Base-by-base conservation (phyloP, 2,113 vertebrate species). In the Lasiurus borealis region DNA sequence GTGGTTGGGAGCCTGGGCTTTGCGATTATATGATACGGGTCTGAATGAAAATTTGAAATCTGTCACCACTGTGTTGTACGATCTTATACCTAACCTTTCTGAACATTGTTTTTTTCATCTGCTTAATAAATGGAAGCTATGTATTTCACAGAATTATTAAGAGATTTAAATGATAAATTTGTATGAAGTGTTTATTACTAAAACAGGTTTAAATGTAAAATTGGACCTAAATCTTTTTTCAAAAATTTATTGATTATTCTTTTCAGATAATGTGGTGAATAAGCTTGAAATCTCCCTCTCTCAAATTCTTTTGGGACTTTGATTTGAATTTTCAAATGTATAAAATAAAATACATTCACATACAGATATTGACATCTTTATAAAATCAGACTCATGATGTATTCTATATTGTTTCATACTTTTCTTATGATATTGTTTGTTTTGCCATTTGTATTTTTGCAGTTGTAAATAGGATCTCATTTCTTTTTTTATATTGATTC, bases 201-300 rank as follows among this genome's bases (percentile, higher is more conserved):
- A 88, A 68, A 85, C 14, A 73, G 72, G 23, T 85, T 93, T 95
- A 66, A 90, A 54, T 88, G 29, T 92, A 72, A 96, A 76, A 88
- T 76, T 31, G 62, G 62, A 84, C 34, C 59, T 90, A 44, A 21
- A 46, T 40, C 25, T 27, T 81, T 91, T 82, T 68, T 19, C 14
- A 66, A 71, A 88, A 36, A 14, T 89, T 93, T 93, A 64, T 92
- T 94, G 62, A 77, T 57, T 77, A 31, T 73, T 93, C 48, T 85
- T 85, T 93, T 95, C 57, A 91, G 50, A 44, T 94, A 83, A 77
- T 81, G 13, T 77, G 88, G 85, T 34, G 6, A 82, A 40, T 86
- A 94, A 83, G 21, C 81, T 85, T 77, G 88, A 71, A 94, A 57
- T 84, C 31, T 48, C 29, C 21, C 44, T 8, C 27, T 6, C 5